Conservation (phyloP, 2,888 invertebrate genomes). For the Cryptocephalus moraei region DNA sequence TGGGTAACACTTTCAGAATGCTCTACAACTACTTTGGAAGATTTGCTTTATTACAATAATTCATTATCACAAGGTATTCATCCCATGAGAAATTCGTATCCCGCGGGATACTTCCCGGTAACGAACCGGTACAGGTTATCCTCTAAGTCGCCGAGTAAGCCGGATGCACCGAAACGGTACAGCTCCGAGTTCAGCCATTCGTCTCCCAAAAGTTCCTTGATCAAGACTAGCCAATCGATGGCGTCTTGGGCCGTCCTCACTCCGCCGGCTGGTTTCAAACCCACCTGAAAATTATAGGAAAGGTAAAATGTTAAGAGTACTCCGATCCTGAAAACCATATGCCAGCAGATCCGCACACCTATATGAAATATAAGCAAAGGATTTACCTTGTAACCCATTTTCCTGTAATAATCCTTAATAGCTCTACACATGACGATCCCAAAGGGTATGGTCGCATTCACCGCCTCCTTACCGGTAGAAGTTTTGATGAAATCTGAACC, state of each 20-base stretch:
- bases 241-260: conserved; percentile 79
- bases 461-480: conserved; percentile 90
- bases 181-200: conserved; percentile 72
- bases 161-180: conserved; percentile 93
- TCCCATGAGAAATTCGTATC: conserved; percentile 33
- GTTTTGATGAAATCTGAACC: conserved; percentile 98
- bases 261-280: conserved; percentile 97
- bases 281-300: conserved; percentile 51
- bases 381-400: conserved; percentile 58
- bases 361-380: no score
- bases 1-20: no score
- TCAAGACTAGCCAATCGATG: conserved; percentile 74
- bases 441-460: conserved; percentile 87
- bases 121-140: conserved; percentile 39
- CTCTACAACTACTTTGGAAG: no score
- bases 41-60: not conserved
- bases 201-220: conserved; percentile 74
- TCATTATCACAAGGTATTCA: not conserved
- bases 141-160: conserved; percentile 72
- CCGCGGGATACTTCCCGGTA: conserved; percentile 27
- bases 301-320: no score
- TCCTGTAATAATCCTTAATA: conserved; percentile 65
- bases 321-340: no score
- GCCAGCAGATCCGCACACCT: no score
- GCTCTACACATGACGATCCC: conserved; percentile 92